Percentiles rank a stretch among this genome's conserved stretches.
Evolutionary conservation across 1,140 invertebrate genomes (phyloP).

Genomic region (Pseudobourletiella spinata): DNA sequence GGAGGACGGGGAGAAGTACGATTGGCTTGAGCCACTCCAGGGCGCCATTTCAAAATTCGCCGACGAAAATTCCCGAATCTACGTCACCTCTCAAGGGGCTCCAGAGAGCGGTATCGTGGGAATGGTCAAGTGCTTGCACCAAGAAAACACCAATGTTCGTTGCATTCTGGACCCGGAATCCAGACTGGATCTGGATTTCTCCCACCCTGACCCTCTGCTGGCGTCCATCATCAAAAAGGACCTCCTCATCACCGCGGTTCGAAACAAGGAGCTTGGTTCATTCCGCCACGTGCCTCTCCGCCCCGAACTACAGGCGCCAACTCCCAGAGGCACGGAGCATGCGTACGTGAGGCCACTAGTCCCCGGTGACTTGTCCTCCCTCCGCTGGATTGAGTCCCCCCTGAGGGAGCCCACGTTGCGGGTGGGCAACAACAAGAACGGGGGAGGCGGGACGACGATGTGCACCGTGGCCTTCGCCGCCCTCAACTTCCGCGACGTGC

Average conservation of each 20-base stretch:
- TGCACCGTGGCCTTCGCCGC: constrained; percentile 77
- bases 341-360: constrained; percentile 86
- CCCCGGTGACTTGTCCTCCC: constrained; percentile 81
- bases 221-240: not conserved
- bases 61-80: too few species aligned
- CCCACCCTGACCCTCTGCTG: not conserved
- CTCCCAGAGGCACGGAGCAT: constrained; percentile 44
- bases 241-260: constrained; percentile 12
- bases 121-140: constrained; percentile 72
- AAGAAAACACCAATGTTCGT: constrained; percentile 50
- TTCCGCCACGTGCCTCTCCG: constrained; percentile 21
- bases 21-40: too few species aligned
- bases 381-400: constrained; percentile 84
- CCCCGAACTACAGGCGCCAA: not conserved
- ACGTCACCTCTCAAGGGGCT: too few species aligned
- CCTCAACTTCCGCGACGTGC: constrained; percentile 94
- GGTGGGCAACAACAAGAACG: too few species aligned
- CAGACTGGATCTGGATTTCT: not conserved
- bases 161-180: constrained; percentile 25
- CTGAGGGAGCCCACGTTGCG: constrained; percentile 38
- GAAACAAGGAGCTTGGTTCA: constrained; percentile 5
- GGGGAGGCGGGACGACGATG: constrained; percentile 38
- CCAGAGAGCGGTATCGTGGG: too few species aligned
- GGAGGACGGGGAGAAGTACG: too few species aligned
- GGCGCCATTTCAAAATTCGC: too few species aligned